Evolutionary conservation across 2,888 invertebrate genomes (phyloP), one percentile per base, ranked within the genome.

Genomic region (Drosophila helvetica): DNA sequence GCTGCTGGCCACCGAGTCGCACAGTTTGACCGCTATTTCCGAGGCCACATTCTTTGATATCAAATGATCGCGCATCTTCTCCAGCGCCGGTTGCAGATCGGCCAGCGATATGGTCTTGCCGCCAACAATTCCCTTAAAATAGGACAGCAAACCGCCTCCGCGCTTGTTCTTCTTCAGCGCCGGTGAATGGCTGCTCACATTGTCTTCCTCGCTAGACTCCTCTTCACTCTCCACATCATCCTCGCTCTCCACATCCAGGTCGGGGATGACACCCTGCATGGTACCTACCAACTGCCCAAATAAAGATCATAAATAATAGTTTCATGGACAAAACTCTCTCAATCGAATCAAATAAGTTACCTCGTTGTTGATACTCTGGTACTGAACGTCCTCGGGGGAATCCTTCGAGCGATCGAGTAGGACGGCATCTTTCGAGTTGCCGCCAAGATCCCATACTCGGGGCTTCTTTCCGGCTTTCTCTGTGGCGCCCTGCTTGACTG

Each of bases 1-100:
- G 90, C 98, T 98, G 2, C 94, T 93, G 15, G 96, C 95, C 0
- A 99, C 98, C 0, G 98, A 98, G 61, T 98, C 97, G 91, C 99
- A 99, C 25, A 99, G 93, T 90, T 98, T 98, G 74, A 94, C 94
- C 1, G 99, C 96, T 87, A 99, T 99, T 86, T 99, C 99, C 0
- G 98, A 93, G 12, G 99, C 99, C 0, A 99, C 99, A 92, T 99
- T 99, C 93, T 99, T 99, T 0, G 95, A 93, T 82, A 99, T 99
- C 61, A 99, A 94, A 91, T 98, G 99, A 91, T 99, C 99, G 70
- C 96, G 96, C 93, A 99, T 93, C 92, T 98, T 98, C 55, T 98
- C 98, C 84, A 99, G 93, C 22, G 95, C 96, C 0, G 98, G 96
- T 56, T 94, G 93, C 94, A 99, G 95, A 77, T 96, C 96, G 46